phyloP scores from a whole-genome alignment of 2,888 invertebrate genomes.

The Cephus rjabovi region DNA sequence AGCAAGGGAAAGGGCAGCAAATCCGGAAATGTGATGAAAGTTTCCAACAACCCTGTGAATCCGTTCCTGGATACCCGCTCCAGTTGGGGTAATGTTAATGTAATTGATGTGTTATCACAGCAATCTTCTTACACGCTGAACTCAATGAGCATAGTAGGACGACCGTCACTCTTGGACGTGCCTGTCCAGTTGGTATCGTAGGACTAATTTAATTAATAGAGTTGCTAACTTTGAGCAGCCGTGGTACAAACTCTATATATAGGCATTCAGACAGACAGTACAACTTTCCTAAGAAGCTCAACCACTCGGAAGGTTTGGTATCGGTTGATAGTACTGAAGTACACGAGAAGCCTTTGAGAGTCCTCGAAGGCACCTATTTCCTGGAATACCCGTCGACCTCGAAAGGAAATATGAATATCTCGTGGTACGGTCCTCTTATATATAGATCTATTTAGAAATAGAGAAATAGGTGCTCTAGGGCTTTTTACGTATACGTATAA shows the following conservation, averaged over 20 bases:
- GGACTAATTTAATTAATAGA: background rate
- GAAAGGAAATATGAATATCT: background rate
- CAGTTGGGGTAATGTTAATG: slow-evolving; percentile 12
- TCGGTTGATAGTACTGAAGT: background rate
- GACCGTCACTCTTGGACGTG: background rate
- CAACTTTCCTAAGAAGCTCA: background rate
- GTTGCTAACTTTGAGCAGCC: background rate
- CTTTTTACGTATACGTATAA: background rate
- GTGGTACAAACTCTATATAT: background rate
- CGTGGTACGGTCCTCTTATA: background rate
- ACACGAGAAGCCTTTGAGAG: background rate
- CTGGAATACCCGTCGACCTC: background rate
- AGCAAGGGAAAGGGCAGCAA: background rate
- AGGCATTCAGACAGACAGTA: background rate
- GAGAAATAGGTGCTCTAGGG: no score
- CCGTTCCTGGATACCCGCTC: background rate
- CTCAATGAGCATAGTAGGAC: background rate
- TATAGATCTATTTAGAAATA: background rate
- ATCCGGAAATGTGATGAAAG: slow-evolving; percentile 1
- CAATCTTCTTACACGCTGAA: background rate
- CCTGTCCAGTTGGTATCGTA: background rate
- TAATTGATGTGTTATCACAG: slow-evolving; percentile 15
- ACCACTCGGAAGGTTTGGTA: background rate
- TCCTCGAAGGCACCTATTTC: background rate
- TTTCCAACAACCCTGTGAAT: background rate